A percentile compares a stretch with the other conserved stretches of the same genome.
phyloP scores from a whole-genome alignment of 2,797 vertebrate genomes.

The Hypotaenidia philippensis region DNA sequence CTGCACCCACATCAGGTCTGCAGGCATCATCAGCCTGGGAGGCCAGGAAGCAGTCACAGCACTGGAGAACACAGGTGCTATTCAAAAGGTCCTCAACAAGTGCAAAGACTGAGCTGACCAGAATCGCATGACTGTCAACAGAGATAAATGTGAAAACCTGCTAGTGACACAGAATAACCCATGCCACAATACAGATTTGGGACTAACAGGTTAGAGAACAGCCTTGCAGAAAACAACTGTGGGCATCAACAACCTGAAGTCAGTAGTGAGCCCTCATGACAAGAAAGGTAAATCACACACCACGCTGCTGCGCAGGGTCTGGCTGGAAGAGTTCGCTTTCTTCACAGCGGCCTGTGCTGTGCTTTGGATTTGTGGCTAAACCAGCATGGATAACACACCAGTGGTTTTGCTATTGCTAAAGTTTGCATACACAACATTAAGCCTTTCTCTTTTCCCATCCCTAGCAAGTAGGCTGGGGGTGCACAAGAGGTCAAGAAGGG shows the following conservation, averaged over 20 bases:
- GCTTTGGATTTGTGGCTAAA: not conserved
- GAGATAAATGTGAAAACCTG: not conserved
- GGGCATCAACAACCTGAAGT: not conserved
- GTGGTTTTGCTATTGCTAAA: not conserved
- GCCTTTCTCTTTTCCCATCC: not conserved
- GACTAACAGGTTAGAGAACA: not conserved
- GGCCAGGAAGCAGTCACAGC: not conserved
- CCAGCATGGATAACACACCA: rapidly evolving
- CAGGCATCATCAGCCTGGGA: not conserved
- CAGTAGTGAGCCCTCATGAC: not conserved
- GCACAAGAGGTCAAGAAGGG: not conserved
- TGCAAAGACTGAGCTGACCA: not conserved
- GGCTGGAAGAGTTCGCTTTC: not conserved
- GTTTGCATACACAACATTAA: not conserved
- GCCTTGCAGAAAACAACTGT: not conserved
- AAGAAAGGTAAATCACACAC: not conserved
- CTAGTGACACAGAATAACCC: not conserved
- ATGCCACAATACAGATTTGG: not conserved
- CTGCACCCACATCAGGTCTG: not conserved
- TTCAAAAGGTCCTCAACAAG: not conserved
- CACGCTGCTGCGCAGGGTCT: not conserved
- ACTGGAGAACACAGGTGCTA: not conserved
- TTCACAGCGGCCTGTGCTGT: not conserved
- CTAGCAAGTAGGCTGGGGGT: rapidly evolving
- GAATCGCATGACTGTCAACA: not conserved